Evolutionary conservation across 2,113 vertebrate species (phyloP).

Genomic region (Pipra filicauda): DNA sequence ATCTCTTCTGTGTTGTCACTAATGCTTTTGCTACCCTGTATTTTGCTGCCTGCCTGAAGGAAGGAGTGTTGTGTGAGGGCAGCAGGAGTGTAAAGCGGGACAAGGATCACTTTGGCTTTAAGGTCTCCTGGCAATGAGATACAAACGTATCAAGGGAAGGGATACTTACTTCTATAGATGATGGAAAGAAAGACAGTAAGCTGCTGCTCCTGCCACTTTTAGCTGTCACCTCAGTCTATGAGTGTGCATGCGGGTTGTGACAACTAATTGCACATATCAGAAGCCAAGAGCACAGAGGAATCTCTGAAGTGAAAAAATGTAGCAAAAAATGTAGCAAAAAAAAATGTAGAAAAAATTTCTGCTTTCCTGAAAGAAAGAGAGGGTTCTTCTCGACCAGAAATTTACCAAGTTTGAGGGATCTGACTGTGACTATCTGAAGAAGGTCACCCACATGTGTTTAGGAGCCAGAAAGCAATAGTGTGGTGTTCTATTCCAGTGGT

Average conservation of each 20-base stretch:
- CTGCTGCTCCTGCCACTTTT: neutral
- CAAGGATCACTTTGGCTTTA: neutral
- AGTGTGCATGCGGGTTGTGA: neutral
- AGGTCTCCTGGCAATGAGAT: neutral
- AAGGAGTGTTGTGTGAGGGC: neutral
- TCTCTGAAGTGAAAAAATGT: neutral
- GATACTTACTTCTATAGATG: neutral
- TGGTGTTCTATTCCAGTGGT: neutral
- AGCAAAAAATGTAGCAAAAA: neutral
- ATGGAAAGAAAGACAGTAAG: neutral
- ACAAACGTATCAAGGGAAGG: neutral
- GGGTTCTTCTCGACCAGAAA: neutral
- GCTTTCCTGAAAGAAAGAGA: neutral
- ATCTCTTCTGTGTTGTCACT: neutral
- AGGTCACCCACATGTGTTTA: neutral
- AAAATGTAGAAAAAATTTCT: neutral
- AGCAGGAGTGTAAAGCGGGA: neutral
- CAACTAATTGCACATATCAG: fast-evolving
- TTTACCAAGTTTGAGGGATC: neutral
- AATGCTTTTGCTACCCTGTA: neutral
- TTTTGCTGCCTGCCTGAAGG: neutral
- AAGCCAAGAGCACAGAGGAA: neutral
- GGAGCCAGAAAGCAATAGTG: fast-evolving
- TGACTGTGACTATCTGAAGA: neutral
- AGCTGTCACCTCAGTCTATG: neutral